Evolutionary conservation across 2,888 invertebrate genomes (phyloP).

Genomic region (Anoplius nigerrimus): DNA sequence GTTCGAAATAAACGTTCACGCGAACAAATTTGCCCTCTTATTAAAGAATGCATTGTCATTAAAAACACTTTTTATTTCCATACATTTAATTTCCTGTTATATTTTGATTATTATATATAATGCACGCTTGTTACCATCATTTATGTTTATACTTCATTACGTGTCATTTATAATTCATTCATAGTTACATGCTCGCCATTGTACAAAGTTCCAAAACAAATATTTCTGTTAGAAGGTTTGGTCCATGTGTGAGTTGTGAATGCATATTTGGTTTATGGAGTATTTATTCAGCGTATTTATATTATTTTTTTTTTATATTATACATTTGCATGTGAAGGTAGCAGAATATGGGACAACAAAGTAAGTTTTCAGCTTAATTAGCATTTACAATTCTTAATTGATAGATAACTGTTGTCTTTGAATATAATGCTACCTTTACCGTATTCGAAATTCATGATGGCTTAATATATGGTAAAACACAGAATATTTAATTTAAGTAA

Average conservation of each 20-base stretch:
- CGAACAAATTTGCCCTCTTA: constrained; percentile 4
- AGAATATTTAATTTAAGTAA: constrained; percentile 26
- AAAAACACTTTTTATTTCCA: neutral
- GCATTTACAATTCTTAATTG: too few relatives aligned
- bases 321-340: neutral
- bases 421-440: constrained; percentile 26
- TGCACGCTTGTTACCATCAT: constrained; percentile 46
- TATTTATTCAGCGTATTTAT: neutral
- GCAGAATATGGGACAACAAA: constrained; percentile 21
- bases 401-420: too few relatives aligned
- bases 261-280: constrained; percentile 1
- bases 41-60: constrained; percentile 15
- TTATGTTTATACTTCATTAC: constrained; percentile 30
- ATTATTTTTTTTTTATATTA: constrained; percentile 1
- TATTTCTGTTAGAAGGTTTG: constrained; percentile 3
- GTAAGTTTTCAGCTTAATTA: neutral
- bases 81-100: neutral
- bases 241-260: neutral
- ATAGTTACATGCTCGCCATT: neutral
- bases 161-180: constrained; percentile 15
- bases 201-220: neutral
- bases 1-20: too few relatives aligned
- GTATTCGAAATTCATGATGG: constrained; percentile 25
- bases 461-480: constrained; percentile 34
- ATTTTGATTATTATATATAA: constrained; percentile 8